A percentile compares a stretch with the other conserved stretches of the same genome.
These are phyloP conservation scores for Menura novaehollandiae DNA, from an alignment of 2,113 vertebrate genomes.

Conservation along the genomic window DNA sequence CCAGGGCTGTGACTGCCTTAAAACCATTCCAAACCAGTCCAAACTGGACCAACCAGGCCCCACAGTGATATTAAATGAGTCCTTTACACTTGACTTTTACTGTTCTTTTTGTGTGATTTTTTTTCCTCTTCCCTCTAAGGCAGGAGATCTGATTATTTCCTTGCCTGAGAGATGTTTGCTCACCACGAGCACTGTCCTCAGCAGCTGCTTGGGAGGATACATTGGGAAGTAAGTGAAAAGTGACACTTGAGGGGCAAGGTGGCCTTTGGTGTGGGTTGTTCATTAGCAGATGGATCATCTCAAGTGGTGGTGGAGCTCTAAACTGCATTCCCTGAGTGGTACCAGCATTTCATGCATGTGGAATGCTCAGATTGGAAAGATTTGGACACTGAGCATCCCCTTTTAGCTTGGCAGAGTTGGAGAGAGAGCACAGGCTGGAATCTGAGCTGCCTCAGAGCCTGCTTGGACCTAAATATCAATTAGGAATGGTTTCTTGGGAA, in stretches of 20 bases:
- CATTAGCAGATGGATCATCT: neutral
- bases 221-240: constrained; percentile 79
- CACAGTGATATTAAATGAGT: neutral
- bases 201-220: constrained; percentile 81
- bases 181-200: constrained; percentile 83
- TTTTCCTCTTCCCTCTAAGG: constrained; percentile 61
- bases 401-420: neutral
- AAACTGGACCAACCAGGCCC: too few species aligned
- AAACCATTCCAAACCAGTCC: neutral
- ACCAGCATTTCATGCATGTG: neutral
- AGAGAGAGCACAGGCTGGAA: neutral
- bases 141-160: constrained; percentile 82
- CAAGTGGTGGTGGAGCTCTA: neutral
- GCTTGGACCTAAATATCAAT: neutral
- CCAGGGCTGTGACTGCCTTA: neutral
- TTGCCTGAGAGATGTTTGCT: constrained; percentile 89
- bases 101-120: neutral
- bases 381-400: neutral
- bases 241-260: neutral
- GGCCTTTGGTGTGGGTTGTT: neutral
- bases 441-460: neutral
- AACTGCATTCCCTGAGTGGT: neutral
- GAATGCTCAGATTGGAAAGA: neutral
- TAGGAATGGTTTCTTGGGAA: neutral
- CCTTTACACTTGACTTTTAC: neutral